These are phyloP conservation scores for Hydrozoanthus tunicans DNA, from an alignment of 64 coral and sea anemone species.

Conservation along the genomic window DNA sequence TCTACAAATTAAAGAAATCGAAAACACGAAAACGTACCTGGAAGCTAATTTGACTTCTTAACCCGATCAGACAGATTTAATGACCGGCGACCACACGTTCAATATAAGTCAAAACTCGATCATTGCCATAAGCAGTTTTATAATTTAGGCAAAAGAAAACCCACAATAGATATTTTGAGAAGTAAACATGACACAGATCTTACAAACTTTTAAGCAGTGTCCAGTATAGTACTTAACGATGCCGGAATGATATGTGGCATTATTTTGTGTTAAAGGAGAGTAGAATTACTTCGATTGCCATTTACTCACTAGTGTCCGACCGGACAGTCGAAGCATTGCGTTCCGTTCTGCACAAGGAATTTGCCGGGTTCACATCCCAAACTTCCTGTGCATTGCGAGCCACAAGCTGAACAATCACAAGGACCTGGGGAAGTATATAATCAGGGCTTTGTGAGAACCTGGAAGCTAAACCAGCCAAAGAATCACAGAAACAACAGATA, in stretches of 20 bases:
- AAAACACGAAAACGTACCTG: not conserved
- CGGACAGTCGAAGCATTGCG: slow-evolving; percentile 49
- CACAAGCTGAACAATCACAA: slow-evolving; percentile 63
- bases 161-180: not conserved
- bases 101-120: no score
- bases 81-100: no score
- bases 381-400: slow-evolving; percentile 34
- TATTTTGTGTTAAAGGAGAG: not conserved
- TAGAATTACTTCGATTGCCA: not conserved
- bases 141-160: no score
- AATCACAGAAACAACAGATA: slow-evolving; percentile 4
- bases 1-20: not conserved
- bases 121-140: no score
- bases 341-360: slow-evolving; percentile 53
- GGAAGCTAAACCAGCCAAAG: not conserved
- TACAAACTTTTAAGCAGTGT: no score
- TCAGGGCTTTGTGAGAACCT: slow-evolving; percentile 8
- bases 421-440: slow-evolving; percentile 13
- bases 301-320: slow-evolving; percentile 63
- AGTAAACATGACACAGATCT: not conserved
- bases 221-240: not conserved
- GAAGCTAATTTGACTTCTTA: no score
- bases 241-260: not conserved
- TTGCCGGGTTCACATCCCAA: slow-evolving; percentile 52
- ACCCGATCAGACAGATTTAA: no score